Evolutionary conservation across 2,888 invertebrate genomes (phyloP).

Genomic region (Spisula solida): DNA sequence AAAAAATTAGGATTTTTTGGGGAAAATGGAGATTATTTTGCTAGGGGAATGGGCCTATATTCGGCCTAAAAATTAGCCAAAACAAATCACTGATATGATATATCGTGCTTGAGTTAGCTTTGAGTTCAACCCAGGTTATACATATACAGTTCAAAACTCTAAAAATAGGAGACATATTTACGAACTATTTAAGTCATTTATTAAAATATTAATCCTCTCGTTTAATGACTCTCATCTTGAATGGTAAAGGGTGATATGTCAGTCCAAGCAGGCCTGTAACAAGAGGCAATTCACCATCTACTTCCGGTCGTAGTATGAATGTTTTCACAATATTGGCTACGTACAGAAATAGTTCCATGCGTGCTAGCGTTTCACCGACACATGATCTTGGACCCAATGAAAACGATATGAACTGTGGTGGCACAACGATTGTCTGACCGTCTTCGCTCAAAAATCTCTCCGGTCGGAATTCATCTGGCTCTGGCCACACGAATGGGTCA

Average conservation of each 20-base stretch:
- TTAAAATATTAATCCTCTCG: neutral
- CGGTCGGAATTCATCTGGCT: constrained; percentile 77
- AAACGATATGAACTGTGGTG: constrained; percentile 57
- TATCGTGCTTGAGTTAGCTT: too few relatives aligned
- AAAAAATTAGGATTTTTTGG: too few relatives aligned
- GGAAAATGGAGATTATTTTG: too few relatives aligned
- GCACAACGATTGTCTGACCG: neutral
- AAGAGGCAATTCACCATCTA: neutral
- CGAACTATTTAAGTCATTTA: too few relatives aligned
- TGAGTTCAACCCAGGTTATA: too few relatives aligned
- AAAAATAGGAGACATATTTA: too few relatives aligned
- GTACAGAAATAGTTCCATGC: constrained; percentile 53
- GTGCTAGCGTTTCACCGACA: constrained; percentile 56
- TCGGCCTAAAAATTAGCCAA: too few relatives aligned
- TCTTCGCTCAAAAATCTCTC: constrained; percentile 74
- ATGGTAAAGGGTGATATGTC: neutral
- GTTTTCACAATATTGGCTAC: neutral
- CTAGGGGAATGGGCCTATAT: too few relatives aligned
- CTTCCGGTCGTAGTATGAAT: neutral
- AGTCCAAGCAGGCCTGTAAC: neutral
- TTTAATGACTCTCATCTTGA: neutral
- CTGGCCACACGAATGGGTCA: constrained; percentile 73
- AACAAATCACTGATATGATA: too few relatives aligned
- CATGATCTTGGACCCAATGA: constrained; percentile 64
- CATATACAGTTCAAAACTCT: too few relatives aligned